These are phyloP conservation scores for Dolomedes plantarius DNA, from an alignment of 2,888 invertebrate species.

Conservation along the genomic window DNA sequence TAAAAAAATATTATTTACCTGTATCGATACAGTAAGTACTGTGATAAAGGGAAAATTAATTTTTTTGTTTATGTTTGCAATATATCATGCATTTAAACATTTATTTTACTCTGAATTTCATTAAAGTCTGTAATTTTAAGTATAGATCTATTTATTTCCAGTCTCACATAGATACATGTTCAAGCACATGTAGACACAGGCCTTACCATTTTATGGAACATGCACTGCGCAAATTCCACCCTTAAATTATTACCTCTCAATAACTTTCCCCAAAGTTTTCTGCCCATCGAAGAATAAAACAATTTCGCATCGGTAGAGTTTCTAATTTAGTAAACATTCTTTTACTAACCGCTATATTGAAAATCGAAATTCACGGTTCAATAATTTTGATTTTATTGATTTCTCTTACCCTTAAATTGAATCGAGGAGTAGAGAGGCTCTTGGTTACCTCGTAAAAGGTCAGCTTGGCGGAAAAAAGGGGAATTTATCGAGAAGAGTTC, in stretches of 20 bases:
- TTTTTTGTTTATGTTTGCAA: no score
- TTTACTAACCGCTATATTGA: background rate
- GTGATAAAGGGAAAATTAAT: no score
- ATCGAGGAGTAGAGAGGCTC: background rate
- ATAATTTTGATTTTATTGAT: slow-evolving; percentile 4
- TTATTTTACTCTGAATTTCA: no score
- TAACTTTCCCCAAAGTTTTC: background rate
- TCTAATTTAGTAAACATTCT: slow-evolving; percentile 4
- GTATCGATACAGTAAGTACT: no score
- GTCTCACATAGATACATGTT: no score
- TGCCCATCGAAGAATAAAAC: background rate
- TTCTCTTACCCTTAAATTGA: background rate
- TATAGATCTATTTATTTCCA: no score
- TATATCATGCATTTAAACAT: no score
- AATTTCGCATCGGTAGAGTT: background rate
- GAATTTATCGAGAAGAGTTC: background rate
- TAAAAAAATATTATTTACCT: no score
- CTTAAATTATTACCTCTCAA: background rate
- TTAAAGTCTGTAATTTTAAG: no score
- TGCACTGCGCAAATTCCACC: background rate
- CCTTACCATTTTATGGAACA: no score
- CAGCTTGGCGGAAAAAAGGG: background rate
- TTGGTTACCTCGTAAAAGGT: background rate
- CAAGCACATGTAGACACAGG: no score
- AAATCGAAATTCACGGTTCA: background rate